These are phyloP conservation scores for Mythimna vitellina DNA, from an alignment of 2,888 invertebrate genomes.

Conservation along the genomic window DNA sequence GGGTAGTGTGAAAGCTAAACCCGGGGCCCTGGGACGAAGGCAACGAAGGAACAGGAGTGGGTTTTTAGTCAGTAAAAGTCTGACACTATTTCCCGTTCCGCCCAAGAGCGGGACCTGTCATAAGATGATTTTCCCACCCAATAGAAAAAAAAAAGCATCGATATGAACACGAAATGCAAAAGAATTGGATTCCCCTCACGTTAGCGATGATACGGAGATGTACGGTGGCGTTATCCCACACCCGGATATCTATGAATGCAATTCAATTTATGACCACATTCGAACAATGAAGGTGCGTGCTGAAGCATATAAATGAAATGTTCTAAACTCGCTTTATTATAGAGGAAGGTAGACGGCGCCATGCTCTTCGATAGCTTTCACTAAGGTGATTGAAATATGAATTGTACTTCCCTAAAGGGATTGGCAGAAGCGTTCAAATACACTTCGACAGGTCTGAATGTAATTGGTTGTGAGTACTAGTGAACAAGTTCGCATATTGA, in stretches of 20 bases:
- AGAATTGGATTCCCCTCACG: constrained; percentile 12
- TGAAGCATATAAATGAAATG: constrained; percentile 55
- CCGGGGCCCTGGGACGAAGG: too few relatives aligned
- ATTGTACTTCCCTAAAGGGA: constrained; percentile 11
- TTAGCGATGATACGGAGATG: constrained; percentile 7
- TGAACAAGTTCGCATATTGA: constrained; percentile 1
- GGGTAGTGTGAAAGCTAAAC: too few relatives aligned
- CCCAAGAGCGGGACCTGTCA: too few relatives aligned
- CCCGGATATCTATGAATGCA: constrained; percentile 40
- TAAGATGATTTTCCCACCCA: too few relatives aligned
- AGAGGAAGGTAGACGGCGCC: constrained; percentile 30
- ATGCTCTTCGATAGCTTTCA: constrained; percentile 47
- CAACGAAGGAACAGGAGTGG: too few relatives aligned
- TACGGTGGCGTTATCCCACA: constrained; percentile 4
- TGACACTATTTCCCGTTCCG: too few relatives aligned
- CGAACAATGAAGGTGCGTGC: constrained; percentile 51
- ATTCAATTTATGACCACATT: constrained; percentile 42
- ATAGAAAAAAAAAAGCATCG: too few relatives aligned
- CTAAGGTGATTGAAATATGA: constrained; percentile 42
- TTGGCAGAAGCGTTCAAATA: constrained; percentile 2
- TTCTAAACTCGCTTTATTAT: constrained; percentile 45
- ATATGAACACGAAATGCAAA: background rate
- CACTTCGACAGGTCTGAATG: background rate
- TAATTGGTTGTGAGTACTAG: background rate
- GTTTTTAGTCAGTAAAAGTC: too few relatives aligned